A percentile compares a stretch with the other conserved stretches of the same genome.
phyloP scores from a whole-genome alignment of 2,113 vertebrate genomes.

The Corythoichthys intestinalis region DNA sequence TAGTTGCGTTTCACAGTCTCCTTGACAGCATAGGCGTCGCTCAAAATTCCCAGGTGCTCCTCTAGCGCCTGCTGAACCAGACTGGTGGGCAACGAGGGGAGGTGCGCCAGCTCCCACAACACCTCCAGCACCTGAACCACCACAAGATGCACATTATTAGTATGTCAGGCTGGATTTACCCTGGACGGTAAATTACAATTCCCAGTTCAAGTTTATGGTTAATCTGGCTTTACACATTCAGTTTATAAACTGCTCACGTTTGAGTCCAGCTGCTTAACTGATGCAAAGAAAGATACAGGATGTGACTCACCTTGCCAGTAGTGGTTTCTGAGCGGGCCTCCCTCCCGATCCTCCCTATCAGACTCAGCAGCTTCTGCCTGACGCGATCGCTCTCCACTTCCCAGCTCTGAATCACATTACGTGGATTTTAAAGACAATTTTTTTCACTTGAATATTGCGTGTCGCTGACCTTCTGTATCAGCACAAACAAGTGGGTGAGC shows the following conservation, averaged over 20 bases:
- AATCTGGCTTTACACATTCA: neutral
- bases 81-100: slow-evolving; percentile 86
- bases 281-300: neutral
- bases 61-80: slow-evolving; percentile 95
- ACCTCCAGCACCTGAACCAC: slow-evolving; percentile 88
- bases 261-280: neutral
- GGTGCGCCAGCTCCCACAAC: slow-evolving; percentile 95
- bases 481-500: slow-evolving; percentile 93
- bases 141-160: neutral
- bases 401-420: slow-evolving; percentile 83
- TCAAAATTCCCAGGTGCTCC: slow-evolving; percentile 95
- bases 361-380: slow-evolving; percentile 91
- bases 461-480: slow-evolving; percentile 90
- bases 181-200: neutral
- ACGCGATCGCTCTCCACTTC: slow-evolving; percentile 93
- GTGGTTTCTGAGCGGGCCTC: slow-evolving; percentile 93
- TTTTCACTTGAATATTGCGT: neutral
- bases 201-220: neutral
- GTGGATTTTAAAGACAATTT: neutral
- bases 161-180: neutral
- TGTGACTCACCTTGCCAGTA: slow-evolving; percentile 84
- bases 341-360: slow-evolving; percentile 93
- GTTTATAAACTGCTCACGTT: neutral
- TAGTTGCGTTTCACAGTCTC: slow-evolving; percentile 92
- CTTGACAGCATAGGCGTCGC: slow-evolving; percentile 96